Percentiles rank a stretch among this genome's conserved stretches.
These are phyloP conservation scores for Megalops atlanticus DNA, from an alignment of 2,113 vertebrate genomes.

Conservation along the genomic window DNA sequence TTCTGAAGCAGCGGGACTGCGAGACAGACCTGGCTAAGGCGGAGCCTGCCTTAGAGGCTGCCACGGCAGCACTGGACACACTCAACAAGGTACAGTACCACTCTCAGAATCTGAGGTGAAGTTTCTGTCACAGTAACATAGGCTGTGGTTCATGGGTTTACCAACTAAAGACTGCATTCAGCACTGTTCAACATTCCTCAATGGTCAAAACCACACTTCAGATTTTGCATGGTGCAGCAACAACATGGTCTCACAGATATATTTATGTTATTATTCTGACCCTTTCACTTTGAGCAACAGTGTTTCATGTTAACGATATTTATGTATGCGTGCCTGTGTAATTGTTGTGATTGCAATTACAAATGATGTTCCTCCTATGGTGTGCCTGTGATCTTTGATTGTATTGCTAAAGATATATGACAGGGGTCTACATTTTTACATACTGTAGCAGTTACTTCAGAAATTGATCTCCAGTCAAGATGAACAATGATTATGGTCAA, in stretches of 20 bases:
- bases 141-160: background rate
- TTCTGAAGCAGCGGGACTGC: constrained; percentile 75
- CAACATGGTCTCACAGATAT: too few species aligned
- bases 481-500: background rate
- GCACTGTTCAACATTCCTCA: background rate
- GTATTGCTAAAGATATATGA: background rate
- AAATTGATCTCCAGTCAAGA: background rate
- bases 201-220: background rate
- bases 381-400: background rate
- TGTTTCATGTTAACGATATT: background rate
- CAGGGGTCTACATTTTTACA: background rate
- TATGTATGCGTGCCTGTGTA: background rate
- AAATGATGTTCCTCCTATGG: background rate
- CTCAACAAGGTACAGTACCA: constrained; percentile 78
- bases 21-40: constrained; percentile 79
- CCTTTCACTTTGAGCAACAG: background rate
- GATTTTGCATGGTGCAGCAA: too few species aligned
- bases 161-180: background rate
- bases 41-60: constrained; percentile 76
- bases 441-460: background rate
- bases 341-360: background rate
- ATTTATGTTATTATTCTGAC: background rate
- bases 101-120: too few species aligned
- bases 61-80: constrained; percentile 73
- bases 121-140: background rate